A percentile compares a stretch with the other conserved stretches of the same genome.
Conservation (phyloP, 2,797 vertebrate species). For the Triplophysa bombifrons region DNA sequence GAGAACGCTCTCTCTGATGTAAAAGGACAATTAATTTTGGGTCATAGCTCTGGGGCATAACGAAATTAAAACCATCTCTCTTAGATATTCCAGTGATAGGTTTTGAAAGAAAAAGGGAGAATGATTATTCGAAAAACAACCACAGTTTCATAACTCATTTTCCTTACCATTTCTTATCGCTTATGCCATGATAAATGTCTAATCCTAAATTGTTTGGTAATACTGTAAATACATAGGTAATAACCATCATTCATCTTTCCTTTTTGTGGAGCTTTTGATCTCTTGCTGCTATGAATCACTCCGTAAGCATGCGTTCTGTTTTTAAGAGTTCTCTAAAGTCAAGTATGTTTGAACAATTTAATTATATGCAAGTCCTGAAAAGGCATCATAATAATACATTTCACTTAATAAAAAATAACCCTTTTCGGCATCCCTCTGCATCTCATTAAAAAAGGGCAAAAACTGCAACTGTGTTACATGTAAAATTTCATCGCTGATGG, state of each 20-base stretch:
- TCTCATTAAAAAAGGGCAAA: constrained; percentile 15
- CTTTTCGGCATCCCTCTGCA: not conserved
- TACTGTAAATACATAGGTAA: not conserved
- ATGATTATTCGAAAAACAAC: constrained; percentile 68
- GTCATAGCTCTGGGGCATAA: constrained; percentile 74
- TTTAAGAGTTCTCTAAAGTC: not conserved
- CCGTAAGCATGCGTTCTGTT: not conserved
- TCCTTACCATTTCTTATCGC: constrained; percentile 64
- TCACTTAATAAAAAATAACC: not conserved
- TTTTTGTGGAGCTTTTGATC: not conserved
- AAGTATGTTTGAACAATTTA: constrained; percentile 4
- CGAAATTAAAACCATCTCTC: constrained; percentile 75
- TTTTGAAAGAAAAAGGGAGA: constrained; percentile 70
- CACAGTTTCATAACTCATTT: constrained; percentile 60
- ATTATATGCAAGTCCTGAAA: not conserved
- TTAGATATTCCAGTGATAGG: constrained; percentile 65
- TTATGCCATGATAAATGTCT: constrained; percentile 56
- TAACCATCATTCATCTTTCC: not conserved
- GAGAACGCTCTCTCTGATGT: constrained; percentile 68
- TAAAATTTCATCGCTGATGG: constrained; percentile 8
- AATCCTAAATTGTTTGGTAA: constrained; percentile 1
- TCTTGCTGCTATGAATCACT: not conserved
- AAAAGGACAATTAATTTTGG: constrained; percentile 79
- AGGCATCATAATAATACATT: not conserved
- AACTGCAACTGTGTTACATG: constrained; percentile 9